A percentile compares a stretch with the other conserved stretches of the same genome.
Evolutionary conservation across 37 sponge, comb jelly and placozoan species (phyloP).

Genomic region (Geodia barretti): DNA sequence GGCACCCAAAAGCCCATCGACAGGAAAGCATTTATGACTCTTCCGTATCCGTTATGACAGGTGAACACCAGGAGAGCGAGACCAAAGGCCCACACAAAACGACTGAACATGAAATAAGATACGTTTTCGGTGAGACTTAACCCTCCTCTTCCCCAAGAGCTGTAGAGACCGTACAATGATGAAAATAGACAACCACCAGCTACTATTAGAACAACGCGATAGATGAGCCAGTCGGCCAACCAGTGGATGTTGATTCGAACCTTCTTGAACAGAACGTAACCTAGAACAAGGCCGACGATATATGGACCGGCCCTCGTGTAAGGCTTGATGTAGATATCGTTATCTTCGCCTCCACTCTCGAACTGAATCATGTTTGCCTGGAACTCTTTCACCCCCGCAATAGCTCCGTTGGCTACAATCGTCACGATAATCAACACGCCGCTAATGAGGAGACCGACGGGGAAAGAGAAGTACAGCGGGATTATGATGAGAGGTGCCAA

Average conservation of each 20-base stretch:
- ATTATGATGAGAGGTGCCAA: constrained; percentile 77
- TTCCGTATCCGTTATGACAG: constrained; percentile 86
- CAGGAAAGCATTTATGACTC: constrained; percentile 69
- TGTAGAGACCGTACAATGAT: constrained; percentile 67
- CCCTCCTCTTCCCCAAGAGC: constrained; percentile 47
- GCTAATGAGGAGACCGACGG: constrained; percentile 32
- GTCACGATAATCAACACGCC: constrained; percentile 14
- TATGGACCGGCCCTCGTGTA: constrained; percentile 79
- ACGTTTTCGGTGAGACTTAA: constrained; percentile 58
- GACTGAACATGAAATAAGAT: constrained; percentile 55
- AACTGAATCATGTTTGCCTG: constrained; percentile 36
- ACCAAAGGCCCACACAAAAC: constrained; percentile 69
- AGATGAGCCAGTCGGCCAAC: constrained; percentile 6
- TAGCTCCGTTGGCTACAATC: constrained; percentile 35
- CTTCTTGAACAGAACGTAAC: constrained; percentile 65
- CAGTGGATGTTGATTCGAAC: constrained; percentile 10
- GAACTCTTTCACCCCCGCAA: constrained; percentile 60
- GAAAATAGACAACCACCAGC: constrained; percentile 26
- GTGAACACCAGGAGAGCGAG: constrained; percentile 62
- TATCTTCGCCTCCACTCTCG: not conserved
- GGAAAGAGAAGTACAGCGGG: constrained; percentile 51
- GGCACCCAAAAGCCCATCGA: constrained; percentile 89
- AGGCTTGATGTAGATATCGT: constrained; percentile 62
- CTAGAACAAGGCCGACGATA: constrained; percentile 79
- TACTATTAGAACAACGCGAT: constrained; percentile 25